Evolutionary conservation across 2,888 invertebrate species (phyloP), one percentile per base, ranked within the genome.

Genomic region (Melinaea menophilus): DNA sequence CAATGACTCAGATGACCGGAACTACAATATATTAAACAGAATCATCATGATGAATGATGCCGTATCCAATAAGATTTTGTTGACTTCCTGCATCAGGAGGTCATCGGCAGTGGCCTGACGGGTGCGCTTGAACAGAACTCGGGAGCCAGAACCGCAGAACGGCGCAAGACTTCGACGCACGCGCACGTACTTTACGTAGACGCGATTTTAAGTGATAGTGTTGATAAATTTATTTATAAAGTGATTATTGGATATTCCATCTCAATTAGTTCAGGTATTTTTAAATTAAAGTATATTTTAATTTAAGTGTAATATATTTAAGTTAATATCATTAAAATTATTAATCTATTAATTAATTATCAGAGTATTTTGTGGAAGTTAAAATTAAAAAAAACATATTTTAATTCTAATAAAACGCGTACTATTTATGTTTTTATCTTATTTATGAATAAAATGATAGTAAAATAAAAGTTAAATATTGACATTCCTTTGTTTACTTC

Each of bases 1-100:
- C 41, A 41, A 5, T 41, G 41, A 65, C 13, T 63, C 60, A 63
- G 55, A 45, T 33, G 47, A 34, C 46, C 60, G 56, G 64, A 67
- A 65, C 56, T 54, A 51, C 45, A 51, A 7, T 33, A 33, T 37
- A 34, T 41, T 45, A 35, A 55, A 47, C 57, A 60, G 34, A 54
- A 58, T 64, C 47, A 46, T 61, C 58, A 60, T 60, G 68, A 66
- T 62, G 35, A 51, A 61, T 56, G 35, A 68, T 68, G 74, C 77
- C 78, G 72, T 76, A 78, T 78, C 77, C 75, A 77, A 71, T 65
- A 63, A 56, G 35, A 72, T 65, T 64, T 64, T 65, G 71, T 73
- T 72, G 72, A 77, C 78, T 83, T 84, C 82, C 80, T 79, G 81
- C 75, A 76, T 72, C 76, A 62, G 76, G 81, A 81, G 85, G 85